Base-by-base conservation (phyloP, 1,140 invertebrate genomes). In the Drosophila chauvacae region DNA sequence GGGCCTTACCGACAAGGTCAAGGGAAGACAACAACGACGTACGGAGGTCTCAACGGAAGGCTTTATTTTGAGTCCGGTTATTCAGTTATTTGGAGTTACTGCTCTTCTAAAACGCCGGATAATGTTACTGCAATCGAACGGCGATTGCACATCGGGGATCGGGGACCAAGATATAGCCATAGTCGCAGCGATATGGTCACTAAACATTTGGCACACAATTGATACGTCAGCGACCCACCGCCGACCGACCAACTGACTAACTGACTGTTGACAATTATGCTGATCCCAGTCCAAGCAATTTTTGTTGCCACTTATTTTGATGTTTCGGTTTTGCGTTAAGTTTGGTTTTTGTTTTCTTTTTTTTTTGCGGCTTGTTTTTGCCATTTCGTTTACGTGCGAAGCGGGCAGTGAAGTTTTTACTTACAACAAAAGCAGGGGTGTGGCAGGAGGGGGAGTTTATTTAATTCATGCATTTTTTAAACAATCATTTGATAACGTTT, bases 131-230 rank as follows among this genome's bases (percentile, higher is more conserved):
- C 74, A 77, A 76, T 77, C 73, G 71, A 57, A 76, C 61, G 30
- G 48, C 73, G 53, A 76, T 53, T 53, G 71, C 71, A 55, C 47
- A 57, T 37, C 35, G 66, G 66, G 45, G 26, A 28, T 42, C n/a
- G 37, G 45, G 26, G 53, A 39, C 33, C 33, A 55, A 47, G 73
- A 42, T 74, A 70, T 74, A 59, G 58, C 69, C 90, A 83, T 76
- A 73, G 68, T 53, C 68, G 60, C 72, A 61, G 63, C 77, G 92
- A 91, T 88, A 91, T 91, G 80, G 91, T 83, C 80, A 90, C 84
- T 91, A 84, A 86, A 75, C 91, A 81, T 90, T 81, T 90, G 59
- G 85, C 90, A 90, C 91, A 92, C 79, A 76, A 88, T 90, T 88
- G 85, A 90, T 88, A 85, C 75, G 86, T 81, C 85, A 88, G 76